phyloP scores from a whole-genome alignment of 2,888 invertebrate species.

The Phytoseiulus persimilis region DNA sequence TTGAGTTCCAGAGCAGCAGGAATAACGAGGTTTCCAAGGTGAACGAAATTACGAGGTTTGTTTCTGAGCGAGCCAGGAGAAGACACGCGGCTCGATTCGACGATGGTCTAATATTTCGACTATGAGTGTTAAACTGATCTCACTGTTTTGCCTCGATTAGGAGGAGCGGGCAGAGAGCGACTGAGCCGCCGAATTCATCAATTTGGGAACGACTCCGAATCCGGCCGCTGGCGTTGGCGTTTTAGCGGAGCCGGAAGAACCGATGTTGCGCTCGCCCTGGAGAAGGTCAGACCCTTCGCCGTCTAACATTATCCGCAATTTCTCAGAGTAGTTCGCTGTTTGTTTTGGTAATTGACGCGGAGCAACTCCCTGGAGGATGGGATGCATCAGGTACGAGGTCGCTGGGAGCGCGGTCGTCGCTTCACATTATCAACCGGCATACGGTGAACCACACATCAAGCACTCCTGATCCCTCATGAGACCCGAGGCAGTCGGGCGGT shows the following conservation, averaged over 20 bases:
- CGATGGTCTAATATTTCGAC: too few relatives aligned
- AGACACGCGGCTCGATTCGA: neutral
- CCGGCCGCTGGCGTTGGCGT: too few relatives aligned
- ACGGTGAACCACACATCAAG: neutral
- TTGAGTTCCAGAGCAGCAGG: neutral
- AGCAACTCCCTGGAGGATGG: neutral
- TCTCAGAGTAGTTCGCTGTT: neutral
- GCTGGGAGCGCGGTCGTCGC: neutral
- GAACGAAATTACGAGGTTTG: neutral
- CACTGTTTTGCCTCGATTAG: too few relatives aligned
- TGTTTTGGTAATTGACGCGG: neutral
- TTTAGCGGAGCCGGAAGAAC: too few relatives aligned
- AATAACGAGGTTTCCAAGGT: neutral
- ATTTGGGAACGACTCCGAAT: too few relatives aligned
- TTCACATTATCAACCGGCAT: neutral
- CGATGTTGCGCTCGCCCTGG: too few relatives aligned
- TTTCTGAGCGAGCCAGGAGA: neutral
- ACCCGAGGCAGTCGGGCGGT: neutral
- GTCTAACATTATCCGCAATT: neutral
- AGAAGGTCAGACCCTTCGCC: too few relatives aligned
- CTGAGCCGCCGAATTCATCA: too few relatives aligned
- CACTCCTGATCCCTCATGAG: neutral
- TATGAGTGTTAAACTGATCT: too few relatives aligned
- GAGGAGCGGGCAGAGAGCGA: too few relatives aligned
- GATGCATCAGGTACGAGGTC: neutral